Base-by-base conservation (phyloP, 2,113 vertebrate species). In the Australoheros scitulus region DNA sequence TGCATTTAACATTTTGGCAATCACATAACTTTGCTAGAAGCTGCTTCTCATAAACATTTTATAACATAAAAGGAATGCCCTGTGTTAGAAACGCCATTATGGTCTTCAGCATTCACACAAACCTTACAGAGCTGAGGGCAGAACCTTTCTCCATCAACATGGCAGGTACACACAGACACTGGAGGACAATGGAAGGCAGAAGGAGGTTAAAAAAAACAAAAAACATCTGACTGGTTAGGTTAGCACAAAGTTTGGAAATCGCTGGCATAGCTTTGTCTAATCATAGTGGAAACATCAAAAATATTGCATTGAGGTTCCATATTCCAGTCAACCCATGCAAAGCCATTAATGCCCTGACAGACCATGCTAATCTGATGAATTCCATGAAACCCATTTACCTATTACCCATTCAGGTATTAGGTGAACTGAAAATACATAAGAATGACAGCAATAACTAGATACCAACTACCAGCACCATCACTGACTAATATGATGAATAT, bases 51-150 rank as follows among this genome's bases (percentile, higher is more conserved):
- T 77, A 65, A 87, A 68, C 22, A 84, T 77, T 81, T 68, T 52
- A 74, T 24, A 83, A 52, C 43, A 77, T 32, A 65, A 79, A 64
- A 61, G 79, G 68, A 89, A 91, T 86, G 81, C 88, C 87, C 78
- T 61, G 50, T 26, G 43, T 79, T 74, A 75, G 76, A 82, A 76
- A 81, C 47, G 18, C 50, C 29, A 59, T 18, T 9, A n/a, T 34
- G 79, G 24, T 56, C n/a, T 41, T 9, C 9, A 55, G 22, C 43
- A 36, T 59, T 79, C 60, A n/a, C 61, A 72, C 36, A 70, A 52
- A 43, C 26, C 65, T 70, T 41, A 50, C 24, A 52, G 29, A 52
- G 34, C 8, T 7, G 32, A 56, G 29, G 24, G 58, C 24, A 52
- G 43, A 70, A 70, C 26, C 43, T 43, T 22, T 76, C 34, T 50